These are phyloP conservation scores for Cylas formicarius DNA, from an alignment of 1,140 invertebrate species.

Conservation along the genomic window DNA sequence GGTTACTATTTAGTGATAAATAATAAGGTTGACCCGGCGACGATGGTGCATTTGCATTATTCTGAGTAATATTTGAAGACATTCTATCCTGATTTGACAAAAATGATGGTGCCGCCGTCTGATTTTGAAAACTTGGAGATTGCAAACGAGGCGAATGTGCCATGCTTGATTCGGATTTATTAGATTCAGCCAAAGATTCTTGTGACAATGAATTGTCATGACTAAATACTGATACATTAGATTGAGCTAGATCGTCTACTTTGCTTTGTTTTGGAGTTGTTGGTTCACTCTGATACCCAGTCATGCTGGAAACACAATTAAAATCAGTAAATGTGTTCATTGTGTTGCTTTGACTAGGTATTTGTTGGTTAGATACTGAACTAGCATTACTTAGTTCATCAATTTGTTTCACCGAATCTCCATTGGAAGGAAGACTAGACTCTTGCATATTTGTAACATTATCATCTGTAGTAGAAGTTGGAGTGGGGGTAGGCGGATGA, in stretches of 20 bases:
- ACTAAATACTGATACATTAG: conserved; percentile 33
- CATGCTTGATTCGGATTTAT: conserved; percentile 24
- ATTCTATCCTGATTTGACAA: conserved; percentile 11
- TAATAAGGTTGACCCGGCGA: not conserved
- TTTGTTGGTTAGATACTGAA: conserved; percentile 30
- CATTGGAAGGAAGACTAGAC: conserved; percentile 35
- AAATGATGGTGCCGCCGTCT: conserved; percentile 11
- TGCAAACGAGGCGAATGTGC: conserved; percentile 18
- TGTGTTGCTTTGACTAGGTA: conserved; percentile 29
- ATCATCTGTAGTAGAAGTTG: conserved; percentile 42
- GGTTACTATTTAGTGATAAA: not conserved
- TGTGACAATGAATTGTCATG: conserved; percentile 35
- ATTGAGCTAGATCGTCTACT: conserved; percentile 39
- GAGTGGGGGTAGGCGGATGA: conserved; percentile 41
- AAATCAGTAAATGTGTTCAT: conserved; percentile 37
- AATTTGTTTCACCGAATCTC: conserved; percentile 30
- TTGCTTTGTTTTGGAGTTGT: conserved; percentile 41
- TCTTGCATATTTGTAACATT: conserved; percentile 37
- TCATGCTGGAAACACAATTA: conserved; percentile 36
- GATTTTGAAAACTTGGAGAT: conserved; percentile 22
- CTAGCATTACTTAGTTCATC: conserved; percentile 32
- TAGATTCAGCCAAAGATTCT: conserved; percentile 30
- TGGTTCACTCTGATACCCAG: conserved; percentile 38
- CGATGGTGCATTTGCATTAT: conserved; percentile 7
- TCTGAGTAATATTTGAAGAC: not conserved